phyloP scores from a whole-genome alignment of 2,888 invertebrate species.

The Acanthosepion esculentum region DNA sequence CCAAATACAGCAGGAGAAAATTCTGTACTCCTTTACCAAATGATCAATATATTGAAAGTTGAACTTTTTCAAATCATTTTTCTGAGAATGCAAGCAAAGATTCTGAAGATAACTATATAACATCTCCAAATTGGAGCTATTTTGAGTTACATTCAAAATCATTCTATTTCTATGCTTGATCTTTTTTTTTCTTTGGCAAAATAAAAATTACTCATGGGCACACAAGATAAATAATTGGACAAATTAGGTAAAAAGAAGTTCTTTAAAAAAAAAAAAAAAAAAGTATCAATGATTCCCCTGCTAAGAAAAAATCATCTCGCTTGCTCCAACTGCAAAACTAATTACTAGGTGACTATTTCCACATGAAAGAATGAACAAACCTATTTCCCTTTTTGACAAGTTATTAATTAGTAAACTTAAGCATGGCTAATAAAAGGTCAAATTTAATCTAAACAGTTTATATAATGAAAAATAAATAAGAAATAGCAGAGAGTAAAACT shows the following conservation, averaged over 20 bases:
- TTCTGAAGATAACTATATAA: background rate
- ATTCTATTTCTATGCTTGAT: background rate
- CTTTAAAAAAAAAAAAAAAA: background rate
- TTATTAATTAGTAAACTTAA: background rate
- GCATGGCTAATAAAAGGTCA: background rate
- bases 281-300: background rate
- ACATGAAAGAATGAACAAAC: background rate
- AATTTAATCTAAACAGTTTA: too few species aligned
- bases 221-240: background rate
- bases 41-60: slow-evolving; percentile 11
- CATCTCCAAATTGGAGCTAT: background rate
- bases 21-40: background rate
- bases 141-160: slow-evolving; percentile 11
- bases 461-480: too few species aligned
- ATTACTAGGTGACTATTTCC: background rate
- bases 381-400: background rate
- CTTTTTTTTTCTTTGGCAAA: background rate
- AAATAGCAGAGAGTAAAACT: too few species aligned
- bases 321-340: background rate
- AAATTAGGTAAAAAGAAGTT: background rate
- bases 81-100: background rate
- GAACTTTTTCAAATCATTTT: slow-evolving; percentile 20
- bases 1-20: background rate
- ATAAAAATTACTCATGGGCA: background rate
- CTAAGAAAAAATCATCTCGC: background rate